These are phyloP conservation scores for Xenopus borealis DNA, from an alignment of 2,113 vertebrate genomes.

Conservation along the genomic window DNA sequence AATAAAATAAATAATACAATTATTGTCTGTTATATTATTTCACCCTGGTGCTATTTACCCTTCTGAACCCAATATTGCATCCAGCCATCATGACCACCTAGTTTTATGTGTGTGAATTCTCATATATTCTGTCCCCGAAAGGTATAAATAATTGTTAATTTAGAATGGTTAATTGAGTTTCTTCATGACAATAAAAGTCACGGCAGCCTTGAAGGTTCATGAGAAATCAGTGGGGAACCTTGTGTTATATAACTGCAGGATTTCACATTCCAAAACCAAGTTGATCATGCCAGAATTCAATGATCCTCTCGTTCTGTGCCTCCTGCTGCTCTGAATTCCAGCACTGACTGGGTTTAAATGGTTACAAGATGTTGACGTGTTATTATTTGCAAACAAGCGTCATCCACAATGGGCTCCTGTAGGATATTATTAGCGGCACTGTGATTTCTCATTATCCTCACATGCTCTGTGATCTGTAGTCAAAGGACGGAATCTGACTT, in stretches of 20 bases:
- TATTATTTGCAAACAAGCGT: constrained; percentile 32
- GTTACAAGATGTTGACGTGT: constrained; percentile 26
- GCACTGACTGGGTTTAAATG: constrained; percentile 23
- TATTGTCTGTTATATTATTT: no score
- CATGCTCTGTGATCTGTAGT: constrained; percentile 34
- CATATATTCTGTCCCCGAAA: background rate
- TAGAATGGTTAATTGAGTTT: no score
- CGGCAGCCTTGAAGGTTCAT: background rate
- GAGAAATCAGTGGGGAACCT: background rate
- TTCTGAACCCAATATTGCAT: no score
- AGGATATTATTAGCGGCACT: constrained; percentile 27
- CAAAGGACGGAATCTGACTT: constrained; percentile 22
- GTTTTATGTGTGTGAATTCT: no score
- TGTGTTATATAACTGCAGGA: constrained; percentile 4
- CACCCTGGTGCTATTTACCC: no score
- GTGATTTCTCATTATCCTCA: constrained; percentile 29
- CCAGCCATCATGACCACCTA: no score
- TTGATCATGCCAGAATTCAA: background rate
- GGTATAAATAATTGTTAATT: background rate
- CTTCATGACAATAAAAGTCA: no score
- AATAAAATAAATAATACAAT: no score
- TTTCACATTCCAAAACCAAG: constrained; percentile 23
- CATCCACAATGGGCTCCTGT: constrained; percentile 20
- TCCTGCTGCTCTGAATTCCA: constrained; percentile 33
- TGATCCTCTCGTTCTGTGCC: constrained; percentile 7